These are phyloP conservation scores for Lepeophtheirus nordmannii DNA, from an alignment of 2,888 invertebrate species.

Conservation along the genomic window DNA sequence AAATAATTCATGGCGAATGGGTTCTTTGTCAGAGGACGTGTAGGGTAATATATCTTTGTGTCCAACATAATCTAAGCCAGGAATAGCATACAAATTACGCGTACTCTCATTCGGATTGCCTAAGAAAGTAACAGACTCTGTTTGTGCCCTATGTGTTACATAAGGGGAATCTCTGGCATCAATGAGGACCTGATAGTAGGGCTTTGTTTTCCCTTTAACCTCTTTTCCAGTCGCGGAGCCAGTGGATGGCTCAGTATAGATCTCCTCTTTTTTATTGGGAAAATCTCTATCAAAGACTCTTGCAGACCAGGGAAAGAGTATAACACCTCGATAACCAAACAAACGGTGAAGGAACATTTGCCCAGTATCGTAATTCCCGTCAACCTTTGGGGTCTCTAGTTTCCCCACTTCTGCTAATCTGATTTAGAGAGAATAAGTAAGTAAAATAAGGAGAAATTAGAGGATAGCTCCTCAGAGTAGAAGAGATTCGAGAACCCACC, in stretches of 20 bases:
- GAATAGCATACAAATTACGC: conserved; percentile 84
- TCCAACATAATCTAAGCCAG: conserved; percentile 91
- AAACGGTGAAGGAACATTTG: conserved; percentile 88
- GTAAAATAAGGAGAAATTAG: too few relatives aligned
- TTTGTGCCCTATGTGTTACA: conserved; percentile 80
- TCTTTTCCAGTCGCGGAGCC: conserved; percentile 30
- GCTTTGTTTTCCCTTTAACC: conserved; percentile 66
- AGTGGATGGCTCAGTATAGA: not conserved
- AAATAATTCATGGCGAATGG: conserved; percentile 86
- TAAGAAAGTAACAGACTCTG: conserved; percentile 90
- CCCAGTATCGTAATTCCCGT: conserved; percentile 86
- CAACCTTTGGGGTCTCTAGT: conserved; percentile 64
- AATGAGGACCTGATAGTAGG: conserved; percentile 81
- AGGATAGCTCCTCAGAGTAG: too few relatives aligned
- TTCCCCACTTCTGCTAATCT: conserved; percentile 89
- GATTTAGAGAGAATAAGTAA: not conserved
- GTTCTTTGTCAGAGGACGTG: conserved; percentile 66
- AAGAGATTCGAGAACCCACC: too few relatives aligned
- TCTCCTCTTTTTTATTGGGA: conserved; percentile 36
- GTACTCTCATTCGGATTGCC: conserved; percentile 81
- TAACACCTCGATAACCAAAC: conserved; percentile 91
- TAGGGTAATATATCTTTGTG: conserved; percentile 96
- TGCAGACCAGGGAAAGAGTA: conserved; percentile 91
- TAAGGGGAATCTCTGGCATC: conserved; percentile 91
- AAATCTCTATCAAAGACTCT: conserved; percentile 84